A percentile compares a stretch with the other conserved stretches of the same genome.
Evolutionary conservation across 2,888 invertebrate species (phyloP).

Genomic region (Andrena bicolor): DNA sequence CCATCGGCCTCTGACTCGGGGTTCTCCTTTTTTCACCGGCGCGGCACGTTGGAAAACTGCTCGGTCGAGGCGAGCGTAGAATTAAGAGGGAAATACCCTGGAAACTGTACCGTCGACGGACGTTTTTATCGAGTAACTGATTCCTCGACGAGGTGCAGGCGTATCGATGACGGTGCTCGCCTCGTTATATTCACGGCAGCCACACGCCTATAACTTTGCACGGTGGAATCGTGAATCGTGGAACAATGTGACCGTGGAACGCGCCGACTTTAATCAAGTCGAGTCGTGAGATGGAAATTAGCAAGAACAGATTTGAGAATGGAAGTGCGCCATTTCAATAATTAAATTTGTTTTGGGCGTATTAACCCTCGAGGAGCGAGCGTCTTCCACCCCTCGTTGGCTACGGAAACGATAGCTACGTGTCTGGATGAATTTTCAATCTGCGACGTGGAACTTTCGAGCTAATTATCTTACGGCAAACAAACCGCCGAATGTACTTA

Average conservation of each 20-base stretch:
- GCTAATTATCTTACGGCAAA: conserved; percentile 51
- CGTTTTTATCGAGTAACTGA: too few relatives aligned
- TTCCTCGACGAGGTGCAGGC: too few relatives aligned
- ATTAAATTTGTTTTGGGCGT: conserved; percentile 49
- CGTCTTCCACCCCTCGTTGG: neutral
- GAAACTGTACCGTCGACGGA: too few relatives aligned
- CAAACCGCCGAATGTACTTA: conserved; percentile 13
- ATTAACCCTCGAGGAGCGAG: conserved; percentile 26
- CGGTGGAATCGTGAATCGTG: conserved; percentile 19
- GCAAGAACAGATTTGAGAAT: conserved; percentile 3
- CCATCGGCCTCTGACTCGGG: neutral
- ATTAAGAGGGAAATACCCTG: too few relatives aligned
- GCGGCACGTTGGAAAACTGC: too few relatives aligned
- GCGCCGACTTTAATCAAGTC: conserved; percentile 33
- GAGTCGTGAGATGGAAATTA: conserved; percentile 34
- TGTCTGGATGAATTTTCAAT: conserved; percentile 36
- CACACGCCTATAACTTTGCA: neutral
- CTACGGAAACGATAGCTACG: conserved; percentile 1
- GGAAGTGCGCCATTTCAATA: conserved; percentile 39
- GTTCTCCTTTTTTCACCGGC: too few relatives aligned
- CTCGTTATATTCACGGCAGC: neutral
- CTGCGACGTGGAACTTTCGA: conserved; percentile 33
- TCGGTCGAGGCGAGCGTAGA: too few relatives aligned
- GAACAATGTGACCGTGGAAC: conserved; percentile 10
- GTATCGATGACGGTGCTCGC: too few relatives aligned